phyloP scores from a whole-genome alignment of 1,140 invertebrate species.

The Nomia melanderi region DNA sequence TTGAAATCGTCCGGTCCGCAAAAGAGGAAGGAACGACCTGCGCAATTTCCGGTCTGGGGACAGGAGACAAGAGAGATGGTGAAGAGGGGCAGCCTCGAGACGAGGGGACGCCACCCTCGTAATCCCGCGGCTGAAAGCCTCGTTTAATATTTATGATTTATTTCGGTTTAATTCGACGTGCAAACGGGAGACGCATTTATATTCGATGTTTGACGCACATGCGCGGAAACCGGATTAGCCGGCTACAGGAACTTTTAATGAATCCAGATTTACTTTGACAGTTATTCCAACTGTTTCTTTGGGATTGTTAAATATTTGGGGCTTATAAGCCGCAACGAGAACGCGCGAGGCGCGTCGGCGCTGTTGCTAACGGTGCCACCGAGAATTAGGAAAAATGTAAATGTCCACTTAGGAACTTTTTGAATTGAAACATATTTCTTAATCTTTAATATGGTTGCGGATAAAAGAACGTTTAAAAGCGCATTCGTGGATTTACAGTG shows the following conservation, averaged over 20 bases:
- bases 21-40: constrained; percentile 58
- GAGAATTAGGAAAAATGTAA: too few relatives aligned
- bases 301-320: neutral
- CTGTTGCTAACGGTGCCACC: too few relatives aligned
- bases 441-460: too few relatives aligned
- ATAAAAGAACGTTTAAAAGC: too few relatives aligned
- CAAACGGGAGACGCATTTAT: constrained; percentile 70
- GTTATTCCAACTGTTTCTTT: neutral
- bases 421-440: too few relatives aligned
- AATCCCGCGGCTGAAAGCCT: constrained; percentile 78
- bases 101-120: constrained; percentile 68
- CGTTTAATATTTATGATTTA: constrained; percentile 82
- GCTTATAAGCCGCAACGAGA: neutral
- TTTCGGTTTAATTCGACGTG: constrained; percentile 80
- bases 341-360: too few relatives aligned
- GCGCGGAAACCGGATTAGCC: constrained; percentile 3
- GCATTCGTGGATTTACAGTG: too few relatives aligned
- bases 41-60: constrained; percentile 75
- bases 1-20: constrained; percentile 72
- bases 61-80: neutral
- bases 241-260: neutral
- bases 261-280: neutral
- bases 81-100: neutral
- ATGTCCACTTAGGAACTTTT: too few relatives aligned
- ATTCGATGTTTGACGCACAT: constrained; percentile 45